Evolutionary conservation across 1,140 invertebrate species (phyloP).

Genomic region (Lordiphosa clarofinis): DNA sequence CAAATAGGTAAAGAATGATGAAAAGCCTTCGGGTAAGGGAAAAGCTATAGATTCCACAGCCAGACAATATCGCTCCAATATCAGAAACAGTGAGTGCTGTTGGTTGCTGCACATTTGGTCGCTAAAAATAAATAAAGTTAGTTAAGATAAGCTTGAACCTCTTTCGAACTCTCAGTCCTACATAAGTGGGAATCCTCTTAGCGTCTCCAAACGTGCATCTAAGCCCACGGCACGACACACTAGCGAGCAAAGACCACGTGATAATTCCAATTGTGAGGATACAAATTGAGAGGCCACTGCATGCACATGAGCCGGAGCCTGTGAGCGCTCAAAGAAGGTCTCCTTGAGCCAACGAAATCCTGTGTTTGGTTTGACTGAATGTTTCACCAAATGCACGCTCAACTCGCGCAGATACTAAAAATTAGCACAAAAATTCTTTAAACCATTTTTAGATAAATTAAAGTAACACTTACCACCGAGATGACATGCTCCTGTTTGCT

Average conservation of each 20-base stretch:
- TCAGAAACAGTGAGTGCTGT: conserved; percentile 85
- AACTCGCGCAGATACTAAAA: conserved; percentile 88
- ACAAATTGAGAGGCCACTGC: conserved; percentile 90
- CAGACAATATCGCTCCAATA: conserved; percentile 88
- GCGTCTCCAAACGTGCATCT: conserved; percentile 84
- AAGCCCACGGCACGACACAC: conserved; percentile 85
- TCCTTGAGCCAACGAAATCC: conserved; percentile 79
- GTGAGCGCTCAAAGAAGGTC: conserved; percentile 79
- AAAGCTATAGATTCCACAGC: conserved; percentile 89
- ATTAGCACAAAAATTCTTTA: background rate
- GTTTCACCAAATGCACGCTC: conserved; percentile 89
- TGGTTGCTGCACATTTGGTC: conserved; percentile 86
- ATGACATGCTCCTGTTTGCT: conserved; percentile 93
- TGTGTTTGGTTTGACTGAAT: conserved; percentile 80
- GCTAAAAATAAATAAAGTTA: conserved; percentile 80
- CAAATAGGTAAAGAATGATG: conserved; percentile 91
- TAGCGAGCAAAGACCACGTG: conserved; percentile 87
- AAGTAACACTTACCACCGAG: conserved; percentile 84
- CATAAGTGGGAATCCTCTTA: conserved; percentile 89
- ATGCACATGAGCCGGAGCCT: conserved; percentile 88
- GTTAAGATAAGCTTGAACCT: background rate
- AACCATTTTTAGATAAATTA: background rate
- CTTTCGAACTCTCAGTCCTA: conserved; percentile 73
- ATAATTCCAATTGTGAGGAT: conserved; percentile 88
- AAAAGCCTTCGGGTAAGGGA: conserved; percentile 91